Evolutionary conservation across 2,888 invertebrate species (phyloP), one percentile per base, ranked within the genome.

Genomic region (Eumerus sabulonum): DNA sequence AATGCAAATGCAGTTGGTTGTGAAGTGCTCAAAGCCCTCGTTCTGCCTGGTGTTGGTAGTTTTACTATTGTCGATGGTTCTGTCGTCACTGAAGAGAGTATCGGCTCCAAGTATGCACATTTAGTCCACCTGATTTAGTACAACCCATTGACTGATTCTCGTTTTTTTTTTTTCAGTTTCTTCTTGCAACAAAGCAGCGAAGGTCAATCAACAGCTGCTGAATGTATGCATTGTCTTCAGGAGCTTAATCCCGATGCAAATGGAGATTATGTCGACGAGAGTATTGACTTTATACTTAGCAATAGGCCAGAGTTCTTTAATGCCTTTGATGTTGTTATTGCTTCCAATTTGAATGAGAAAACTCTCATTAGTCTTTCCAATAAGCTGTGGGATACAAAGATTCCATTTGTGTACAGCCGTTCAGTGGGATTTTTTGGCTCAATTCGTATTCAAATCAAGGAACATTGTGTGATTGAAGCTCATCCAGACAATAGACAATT

Each of bases 1-100:
- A 98, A 98, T 89, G 98, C 97, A 0, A 96, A 95, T 45, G 96
- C 96, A 5, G 91, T 97, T 51, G 98, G 98, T 12, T 98, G 98
- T 18, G 99, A 99, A 91, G 93, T 96, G 68, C 90, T 99, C 27
- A 99, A 99, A 88, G 96, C 97, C 19, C 91, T 99, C 35, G 95
- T 99, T 11, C 90, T 99, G 40, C 98, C 99, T 56, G 99, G 99
- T 13, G 93, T 97, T 82, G 96, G 97, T 51, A 93, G 95, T 17
- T 94, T 97, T 83, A 98, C 98, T 0, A 95, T 99, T 82, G 94
- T 98, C 12, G 98, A 99, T 90, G 96, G 96, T 17, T 93, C 85
- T 66, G 84, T 93, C 84, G 93, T 98, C 0, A 93, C 93, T 7
- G 95, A 96, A 83, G 97, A 97, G 88, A 98, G 99, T 88, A 92